Conservation (phyloP, 2,888 invertebrate species). For the Auanema sp. region DNA sequence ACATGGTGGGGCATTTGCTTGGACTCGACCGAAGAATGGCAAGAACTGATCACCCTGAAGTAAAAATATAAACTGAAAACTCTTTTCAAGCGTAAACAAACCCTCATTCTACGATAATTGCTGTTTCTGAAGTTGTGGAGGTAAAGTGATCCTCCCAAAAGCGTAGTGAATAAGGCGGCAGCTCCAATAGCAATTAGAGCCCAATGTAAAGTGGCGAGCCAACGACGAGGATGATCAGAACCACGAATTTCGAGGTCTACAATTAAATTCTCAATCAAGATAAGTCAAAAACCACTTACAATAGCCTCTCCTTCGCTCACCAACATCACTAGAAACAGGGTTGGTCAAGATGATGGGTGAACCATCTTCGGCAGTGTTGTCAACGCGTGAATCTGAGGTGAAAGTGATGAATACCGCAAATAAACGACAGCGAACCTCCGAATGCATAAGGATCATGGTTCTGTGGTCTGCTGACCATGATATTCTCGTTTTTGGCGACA, state of each 20-base stretch:
- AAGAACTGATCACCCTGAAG: conserved; percentile 8
- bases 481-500: conserved; percentile 4
- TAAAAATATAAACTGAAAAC: background rate
- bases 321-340: conserved; percentile 1
- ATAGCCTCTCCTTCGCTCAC: background rate
- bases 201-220: conserved; percentile 16
- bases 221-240: conserved; percentile 2
- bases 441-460: conserved; percentile 14
- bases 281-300: background rate
- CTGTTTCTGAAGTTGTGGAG: conserved; percentile 12
- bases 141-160: conserved; percentile 13
- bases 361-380: conserved; percentile 10
- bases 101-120: conserved; percentile 26
- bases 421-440: background rate
- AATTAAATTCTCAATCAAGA: background rate
- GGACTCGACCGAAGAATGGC: conserved; percentile 21
- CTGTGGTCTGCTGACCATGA: conserved; percentile 8
- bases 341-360: conserved; percentile 13
- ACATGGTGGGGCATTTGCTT: conserved; percentile 13
- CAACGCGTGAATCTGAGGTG: conserved; percentile 3
- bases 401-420: background rate
- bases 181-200: conserved; percentile 10
- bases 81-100: conserved; percentile 4
- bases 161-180: conserved; percentile 14
- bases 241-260: conserved; percentile 12